Evolutionary conservation across 2,888 invertebrate species (phyloP).

Genomic region (Tenthredo scrophulariae): DNA sequence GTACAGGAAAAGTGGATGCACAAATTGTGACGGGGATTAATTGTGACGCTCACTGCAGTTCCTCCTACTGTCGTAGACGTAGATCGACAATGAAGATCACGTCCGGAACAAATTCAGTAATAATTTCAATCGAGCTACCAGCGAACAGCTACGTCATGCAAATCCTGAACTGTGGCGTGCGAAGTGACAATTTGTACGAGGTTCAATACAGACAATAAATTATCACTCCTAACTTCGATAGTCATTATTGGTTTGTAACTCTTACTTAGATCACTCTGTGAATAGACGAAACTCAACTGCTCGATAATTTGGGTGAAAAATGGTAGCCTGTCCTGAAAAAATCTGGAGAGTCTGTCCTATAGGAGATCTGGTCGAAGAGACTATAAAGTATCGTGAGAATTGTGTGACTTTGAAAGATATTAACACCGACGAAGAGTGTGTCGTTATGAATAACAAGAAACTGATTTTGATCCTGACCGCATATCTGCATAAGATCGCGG

Average conservation of each 20-base stretch:
- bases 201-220: no score
- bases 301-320: no score
- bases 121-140: constrained; percentile 21
- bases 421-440: constrained; percentile 64
- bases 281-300: no score
- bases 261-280: no score
- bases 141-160: no score
- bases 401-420: constrained; percentile 63
- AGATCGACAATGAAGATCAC: constrained; percentile 52
- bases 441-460: constrained; percentile 62
- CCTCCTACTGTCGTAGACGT: constrained; percentile 53
- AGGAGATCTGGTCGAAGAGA: constrained; percentile 57
- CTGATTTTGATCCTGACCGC: constrained; percentile 64
- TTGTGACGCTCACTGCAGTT: constrained; percentile 48
- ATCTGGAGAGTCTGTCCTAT: no score
- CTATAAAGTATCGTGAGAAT: constrained; percentile 63
- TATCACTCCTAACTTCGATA: no score
- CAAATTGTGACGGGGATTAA: constrained; percentile 44
- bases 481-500: constrained; percentile 57
- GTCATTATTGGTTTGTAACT: no score
- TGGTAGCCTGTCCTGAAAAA: no score
- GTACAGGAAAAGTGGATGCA: constrained; percentile 32
- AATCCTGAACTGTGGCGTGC: no score
- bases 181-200: no score
- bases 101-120: constrained; percentile 47